Evolutionary conservation across 2,113 vertebrate genomes (phyloP), one percentile per base, ranked within the genome.

Genomic region (Symphodus melops): DNA sequence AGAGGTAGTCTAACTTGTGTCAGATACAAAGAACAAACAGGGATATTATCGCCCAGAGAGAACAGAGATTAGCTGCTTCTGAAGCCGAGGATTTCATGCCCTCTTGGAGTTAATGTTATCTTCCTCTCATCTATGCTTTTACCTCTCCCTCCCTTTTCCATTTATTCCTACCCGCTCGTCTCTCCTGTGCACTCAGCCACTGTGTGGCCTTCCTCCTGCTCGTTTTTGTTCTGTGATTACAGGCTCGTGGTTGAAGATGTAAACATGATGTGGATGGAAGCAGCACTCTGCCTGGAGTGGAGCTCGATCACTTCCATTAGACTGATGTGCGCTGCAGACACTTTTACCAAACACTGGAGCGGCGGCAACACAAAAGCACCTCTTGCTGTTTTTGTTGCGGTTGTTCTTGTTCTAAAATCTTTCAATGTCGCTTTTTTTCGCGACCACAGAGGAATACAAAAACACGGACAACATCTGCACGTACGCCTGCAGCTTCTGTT

Each of bases 301-400:
- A 61, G 36, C 83, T 60, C 66, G 37, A 19, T 63, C 81, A 82
- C 77, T 84, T 85, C 82, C 83, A 86, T 90, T 91, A 84, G 77
- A 58, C 68, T 63, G 81, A 79, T 80, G 75, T 59, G 59, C 44
- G 28, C 62, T 1, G 8, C 37, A 68, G 53, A 44, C 56, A 77
- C 66, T 37, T 46, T 64, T 41, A 10, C 37, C 16, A 59, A 63
- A 69, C 20, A 67, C 59, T 60, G 46, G 61, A 41, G 39, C 42
- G 12, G 1, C 23, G 5, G 21, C 69, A 75, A 83, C 73, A 69
- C 55, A 23, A 39, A 28, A 65, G 54, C 67, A 65, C 14, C 57
- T 78, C 16, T 48, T 5, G 46, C 3, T 48, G 46, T 19, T 19
- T 14, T 17, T 17, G 16, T 41, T 41, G 39, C 51, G 7, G 58